Conservation (phyloP, 1,140 invertebrate species). For the Macrotrachela quadricornifera region DNA sequence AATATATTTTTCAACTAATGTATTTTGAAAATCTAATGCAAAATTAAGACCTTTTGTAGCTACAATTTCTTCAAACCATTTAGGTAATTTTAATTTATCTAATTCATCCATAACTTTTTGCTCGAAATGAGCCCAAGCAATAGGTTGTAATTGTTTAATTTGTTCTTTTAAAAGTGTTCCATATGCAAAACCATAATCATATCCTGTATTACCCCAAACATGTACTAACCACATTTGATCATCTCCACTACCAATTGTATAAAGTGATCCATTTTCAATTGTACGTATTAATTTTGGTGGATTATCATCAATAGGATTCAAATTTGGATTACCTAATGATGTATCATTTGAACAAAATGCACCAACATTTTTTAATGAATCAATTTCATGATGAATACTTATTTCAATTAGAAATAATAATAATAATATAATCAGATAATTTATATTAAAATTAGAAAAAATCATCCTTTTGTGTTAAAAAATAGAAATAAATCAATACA, state of each 20-base stretch:
- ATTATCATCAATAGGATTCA: slow-evolving; percentile 13
- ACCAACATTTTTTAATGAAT: too few species aligned
- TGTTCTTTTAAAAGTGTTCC: slow-evolving; percentile 12
- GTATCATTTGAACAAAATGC: too few species aligned
- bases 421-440: too few species aligned
- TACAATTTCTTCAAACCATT: slow-evolving; percentile 9
- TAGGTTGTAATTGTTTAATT: slow-evolving; percentile 11
- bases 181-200: slow-evolving; percentile 18
- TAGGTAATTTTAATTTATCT: neutral
- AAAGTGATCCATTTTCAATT: slow-evolving; percentile 15
- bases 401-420: too few species aligned
- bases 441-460: too few species aligned
- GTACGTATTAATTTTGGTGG: slow-evolving; percentile 11
- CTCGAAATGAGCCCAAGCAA: slow-evolving; percentile 16
- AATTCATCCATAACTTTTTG: slow-evolving; percentile 16
- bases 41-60: slow-evolving; percentile 12
- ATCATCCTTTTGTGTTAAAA: too few species aligned
- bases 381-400: too few species aligned
- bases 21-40: slow-evolving; percentile 16
- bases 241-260: slow-evolving; percentile 12
- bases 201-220: slow-evolving; percentile 17
- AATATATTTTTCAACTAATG: slow-evolving; percentile 13
- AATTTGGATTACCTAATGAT: slow-evolving; percentile 14
- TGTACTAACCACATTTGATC: slow-evolving; percentile 15
- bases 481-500: too few species aligned